A percentile compares a stretch with the other conserved stretches of the same genome.
Evolutionary conservation across 2,797 vertebrate species (phyloP).

Genomic region (Neosilurus mollespiculum): DNA sequence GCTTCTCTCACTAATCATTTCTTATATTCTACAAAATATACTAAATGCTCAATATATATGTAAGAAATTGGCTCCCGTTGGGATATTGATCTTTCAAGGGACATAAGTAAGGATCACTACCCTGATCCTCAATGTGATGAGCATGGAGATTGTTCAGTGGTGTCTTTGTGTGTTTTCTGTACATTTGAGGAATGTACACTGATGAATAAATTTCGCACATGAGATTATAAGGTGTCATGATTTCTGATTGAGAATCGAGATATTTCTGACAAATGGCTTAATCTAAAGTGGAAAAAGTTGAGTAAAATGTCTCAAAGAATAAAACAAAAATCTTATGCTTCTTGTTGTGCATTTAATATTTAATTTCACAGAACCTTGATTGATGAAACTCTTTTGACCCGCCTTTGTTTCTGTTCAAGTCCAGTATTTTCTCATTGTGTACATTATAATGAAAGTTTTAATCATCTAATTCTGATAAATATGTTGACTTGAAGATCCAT

Average conservation of each 20-base stretch:
- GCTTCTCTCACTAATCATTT: no score
- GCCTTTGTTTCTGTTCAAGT: background rate
- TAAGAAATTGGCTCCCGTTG: background rate
- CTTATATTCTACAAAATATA: background rate
- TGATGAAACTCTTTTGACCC: no score
- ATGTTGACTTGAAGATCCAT: background rate
- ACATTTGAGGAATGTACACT: background rate
- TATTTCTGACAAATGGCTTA: background rate
- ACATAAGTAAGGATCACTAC: background rate
- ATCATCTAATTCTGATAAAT: conserved; percentile 8
- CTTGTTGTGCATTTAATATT: background rate
- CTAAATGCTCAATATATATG: background rate
- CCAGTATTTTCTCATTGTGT: background rate
- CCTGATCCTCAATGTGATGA: background rate
- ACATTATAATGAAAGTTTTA: background rate
- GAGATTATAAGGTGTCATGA: background rate
- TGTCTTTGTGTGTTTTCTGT: background rate
- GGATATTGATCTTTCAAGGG: background rate
- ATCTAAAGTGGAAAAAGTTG: background rate
- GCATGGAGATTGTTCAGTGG: background rate
- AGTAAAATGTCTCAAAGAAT: background rate
- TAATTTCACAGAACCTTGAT: background rate
- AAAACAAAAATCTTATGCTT: background rate
- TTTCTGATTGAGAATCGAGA: no score
- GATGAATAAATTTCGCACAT: background rate